Evolutionary conservation across 2,888 invertebrate species (phyloP).

Genomic region (Thumatha senex): DNA sequence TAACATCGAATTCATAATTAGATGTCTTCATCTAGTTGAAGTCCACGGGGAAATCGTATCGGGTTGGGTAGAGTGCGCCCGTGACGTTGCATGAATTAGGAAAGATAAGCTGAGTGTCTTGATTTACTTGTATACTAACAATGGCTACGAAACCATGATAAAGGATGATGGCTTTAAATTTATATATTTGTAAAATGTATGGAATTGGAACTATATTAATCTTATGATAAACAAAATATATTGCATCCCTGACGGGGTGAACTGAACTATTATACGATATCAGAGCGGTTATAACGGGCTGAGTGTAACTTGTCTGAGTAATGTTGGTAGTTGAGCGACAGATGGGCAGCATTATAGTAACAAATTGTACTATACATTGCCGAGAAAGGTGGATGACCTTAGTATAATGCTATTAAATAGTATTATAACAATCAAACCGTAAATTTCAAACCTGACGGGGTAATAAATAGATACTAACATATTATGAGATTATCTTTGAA

Average conservation of each 20-base stretch:
- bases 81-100: conserved; percentile 60
- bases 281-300: conserved; percentile 47
- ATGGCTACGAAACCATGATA: conserved; percentile 28
- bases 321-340: conserved; percentile 60
- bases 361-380: conserved; percentile 69
- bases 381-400: conserved; percentile 63
- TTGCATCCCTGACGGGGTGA: too few relatives aligned
- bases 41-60: conserved; percentile 71
- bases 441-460: neutral
- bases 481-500: too few relatives aligned
- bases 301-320: conserved; percentile 45
- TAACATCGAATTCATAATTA: conserved; percentile 76
- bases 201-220: too few relatives aligned
- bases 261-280: conserved; percentile 47
- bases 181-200: neutral
- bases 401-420: conserved; percentile 24
- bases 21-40: conserved; percentile 60
- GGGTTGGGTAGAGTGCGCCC: conserved; percentile 54
- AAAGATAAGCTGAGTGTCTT: conserved; percentile 28
- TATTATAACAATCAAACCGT: neutral
- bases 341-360: conserved; percentile 77
- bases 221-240: too few relatives aligned
- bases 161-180: conserved; percentile 9
- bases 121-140: conserved; percentile 32
- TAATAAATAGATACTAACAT: too few relatives aligned